Evolutionary conservation across 2,888 invertebrate species (phyloP).

Genomic region (Aplocera efformata): DNA sequence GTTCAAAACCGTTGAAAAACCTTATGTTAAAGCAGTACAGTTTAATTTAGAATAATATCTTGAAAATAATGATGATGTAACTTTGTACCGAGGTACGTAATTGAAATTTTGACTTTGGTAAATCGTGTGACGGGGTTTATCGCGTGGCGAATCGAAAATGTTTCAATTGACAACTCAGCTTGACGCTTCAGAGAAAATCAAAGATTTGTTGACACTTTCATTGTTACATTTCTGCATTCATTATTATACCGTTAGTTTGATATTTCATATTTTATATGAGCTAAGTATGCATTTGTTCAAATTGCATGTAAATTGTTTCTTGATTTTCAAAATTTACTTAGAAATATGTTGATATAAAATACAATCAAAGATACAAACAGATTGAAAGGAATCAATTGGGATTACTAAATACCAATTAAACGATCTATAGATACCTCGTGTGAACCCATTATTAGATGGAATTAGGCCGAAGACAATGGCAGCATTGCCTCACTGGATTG

Average conservation of each 20-base stretch:
- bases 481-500: too few relatives aligned
- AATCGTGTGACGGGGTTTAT: conserved; percentile 70
- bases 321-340: too few relatives aligned
- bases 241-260: conserved; percentile 8
- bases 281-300: not conserved
- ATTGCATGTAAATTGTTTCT: too few relatives aligned
- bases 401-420: too few relatives aligned
- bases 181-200: conserved; percentile 39
- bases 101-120: conserved; percentile 76
- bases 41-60: conserved; percentile 14
- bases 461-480: too few relatives aligned
- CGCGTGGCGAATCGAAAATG: conserved; percentile 52
- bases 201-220: conserved; percentile 26
- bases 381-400: too few relatives aligned
- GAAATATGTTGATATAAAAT: too few relatives aligned
- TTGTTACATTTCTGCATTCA: conserved; percentile 18
- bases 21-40: conserved; percentile 14
- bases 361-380: too few relatives aligned
- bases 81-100: conserved; percentile 47
- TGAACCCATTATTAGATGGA: too few relatives aligned
- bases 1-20: not conserved
- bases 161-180: conserved; percentile 59
- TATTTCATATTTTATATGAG: not conserved
- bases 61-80: conserved; percentile 6
- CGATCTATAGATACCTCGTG: too few relatives aligned